Conservation (phyloP, 2,113 vertebrate genomes). For the Aviceda subcristata region DNA sequence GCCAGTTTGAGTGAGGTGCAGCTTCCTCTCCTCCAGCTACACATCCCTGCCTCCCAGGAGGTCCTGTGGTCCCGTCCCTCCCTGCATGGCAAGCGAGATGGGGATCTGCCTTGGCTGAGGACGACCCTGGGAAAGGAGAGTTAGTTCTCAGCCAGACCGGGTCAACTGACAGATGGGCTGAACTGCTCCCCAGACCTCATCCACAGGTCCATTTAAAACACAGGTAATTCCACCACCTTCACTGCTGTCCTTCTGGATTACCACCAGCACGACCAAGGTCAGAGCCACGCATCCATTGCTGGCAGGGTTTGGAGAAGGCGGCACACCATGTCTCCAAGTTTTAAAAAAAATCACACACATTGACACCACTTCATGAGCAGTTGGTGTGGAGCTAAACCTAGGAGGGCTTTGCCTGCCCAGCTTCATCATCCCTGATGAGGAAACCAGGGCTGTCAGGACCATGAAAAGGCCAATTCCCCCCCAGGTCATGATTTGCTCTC, state of each 20-base stretch:
- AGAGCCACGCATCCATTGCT: accelerated
- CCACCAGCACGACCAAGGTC: not conserved
- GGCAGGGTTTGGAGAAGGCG: not conserved
- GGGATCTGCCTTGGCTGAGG: not conserved
- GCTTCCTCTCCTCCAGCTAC: not conserved
- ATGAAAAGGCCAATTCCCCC: not conserved
- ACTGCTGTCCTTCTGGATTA: not conserved
- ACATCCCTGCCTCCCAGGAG: not conserved
- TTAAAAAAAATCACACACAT: not conserved
- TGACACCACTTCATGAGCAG: not conserved
- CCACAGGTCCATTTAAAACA: not conserved
- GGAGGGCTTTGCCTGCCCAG: not conserved
- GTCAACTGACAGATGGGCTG: not conserved
- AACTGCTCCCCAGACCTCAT: not conserved
- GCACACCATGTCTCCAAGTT: not conserved
- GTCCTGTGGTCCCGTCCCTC: not conserved
- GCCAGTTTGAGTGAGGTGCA: not conserved
- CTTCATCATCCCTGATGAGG: not conserved
- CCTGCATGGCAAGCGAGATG: not conserved
- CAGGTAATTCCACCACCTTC: not conserved
- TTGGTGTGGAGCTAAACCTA: not conserved
- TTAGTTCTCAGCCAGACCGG: not conserved
- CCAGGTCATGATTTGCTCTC: not conserved
- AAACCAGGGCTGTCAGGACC: not conserved
- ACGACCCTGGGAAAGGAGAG: not conserved